Evolutionary conservation across 2,113 vertebrate species (phyloP).

Genomic region (Bungarus multicinctus): DNA sequence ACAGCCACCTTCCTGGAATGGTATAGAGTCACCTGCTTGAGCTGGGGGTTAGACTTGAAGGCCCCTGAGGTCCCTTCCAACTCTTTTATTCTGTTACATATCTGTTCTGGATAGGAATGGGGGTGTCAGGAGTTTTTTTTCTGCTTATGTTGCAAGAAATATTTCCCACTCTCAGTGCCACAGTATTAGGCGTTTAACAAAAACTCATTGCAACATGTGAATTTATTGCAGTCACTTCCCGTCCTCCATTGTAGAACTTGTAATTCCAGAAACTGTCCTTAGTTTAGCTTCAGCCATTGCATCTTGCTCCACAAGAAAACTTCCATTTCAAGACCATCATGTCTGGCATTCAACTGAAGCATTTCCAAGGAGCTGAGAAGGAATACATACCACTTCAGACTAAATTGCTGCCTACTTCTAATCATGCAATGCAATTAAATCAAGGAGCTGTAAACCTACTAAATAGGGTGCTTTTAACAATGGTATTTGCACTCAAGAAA

Average conservation of each 20-base stretch:
- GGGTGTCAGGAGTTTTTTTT: not conserved
- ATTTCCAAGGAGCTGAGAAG: slow-evolving; percentile 59
- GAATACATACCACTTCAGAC: slow-evolving; percentile 70
- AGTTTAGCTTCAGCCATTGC: not conserved
- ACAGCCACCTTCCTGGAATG: no score
- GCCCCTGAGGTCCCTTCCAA: not conserved
- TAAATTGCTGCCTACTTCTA: slow-evolving; percentile 72
- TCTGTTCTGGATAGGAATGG: not conserved
- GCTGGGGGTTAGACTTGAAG: not conserved
- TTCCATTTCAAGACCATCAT: slow-evolving; percentile 40
- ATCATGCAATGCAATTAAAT: slow-evolving; percentile 71
- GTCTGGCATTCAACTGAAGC: slow-evolving; percentile 44
- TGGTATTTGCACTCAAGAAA: slow-evolving; percentile 55
- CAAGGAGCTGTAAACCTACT: slow-evolving; percentile 57
- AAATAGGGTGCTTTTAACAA: slow-evolving; percentile 56
- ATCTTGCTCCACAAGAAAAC: slow-evolving; percentile 2
- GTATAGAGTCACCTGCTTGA: no score
- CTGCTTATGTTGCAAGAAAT: not conserved
- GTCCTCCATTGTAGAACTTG: not conserved
- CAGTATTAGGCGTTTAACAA: not conserved
- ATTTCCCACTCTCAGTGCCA: not conserved
- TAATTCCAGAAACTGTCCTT: not conserved
- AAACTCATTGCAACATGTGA: not conserved
- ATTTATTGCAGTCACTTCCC: not conserved
- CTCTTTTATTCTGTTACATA: not conserved